Conservation (phyloP, 2,797 vertebrate genomes). For the Eupleurogrammus muticus region DNA sequence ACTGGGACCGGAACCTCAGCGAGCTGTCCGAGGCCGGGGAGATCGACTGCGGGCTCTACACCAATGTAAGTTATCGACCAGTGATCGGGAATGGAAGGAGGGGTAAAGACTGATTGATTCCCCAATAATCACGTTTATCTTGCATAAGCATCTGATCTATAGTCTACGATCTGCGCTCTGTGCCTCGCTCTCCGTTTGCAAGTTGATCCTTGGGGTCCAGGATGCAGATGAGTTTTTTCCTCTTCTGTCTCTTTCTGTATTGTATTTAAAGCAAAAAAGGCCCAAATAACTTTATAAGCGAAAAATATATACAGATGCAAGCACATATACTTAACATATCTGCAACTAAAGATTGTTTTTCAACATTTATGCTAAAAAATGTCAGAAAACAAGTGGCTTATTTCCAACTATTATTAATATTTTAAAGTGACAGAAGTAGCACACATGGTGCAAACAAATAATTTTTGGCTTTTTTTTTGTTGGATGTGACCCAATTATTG, state of each 20-base stretch:
- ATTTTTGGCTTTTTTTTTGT: not conserved
- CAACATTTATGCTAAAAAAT: not conserved
- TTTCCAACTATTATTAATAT: not conserved
- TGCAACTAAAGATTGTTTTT: not conserved
- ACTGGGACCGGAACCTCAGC: constrained; percentile 96
- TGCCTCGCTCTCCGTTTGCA: constrained; percentile 71
- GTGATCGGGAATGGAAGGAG: not conserved
- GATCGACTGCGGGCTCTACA: constrained; percentile 88
- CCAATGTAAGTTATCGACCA: constrained; percentile 87
- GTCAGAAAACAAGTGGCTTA: not conserved
- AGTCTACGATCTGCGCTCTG: not conserved
- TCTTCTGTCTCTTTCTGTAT: fast-evolving
- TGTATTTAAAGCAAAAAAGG: not conserved
- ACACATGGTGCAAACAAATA: not conserved
- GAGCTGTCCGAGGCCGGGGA: constrained; percentile 93
- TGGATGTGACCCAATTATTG: not conserved
- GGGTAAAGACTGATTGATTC: not conserved
- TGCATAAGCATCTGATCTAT: no score
- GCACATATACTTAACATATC: no score
- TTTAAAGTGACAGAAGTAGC: not conserved
- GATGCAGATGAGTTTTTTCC: constrained; percentile 25
- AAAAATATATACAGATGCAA: not conserved
- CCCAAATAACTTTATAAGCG: not conserved
- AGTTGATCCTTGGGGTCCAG: constrained; percentile 72
- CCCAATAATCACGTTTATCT: constrained; percentile 14